Evolutionary conservation across 2,797 vertebrate species (phyloP), one percentile per base, ranked within the genome.

Genomic region (Alfaro cultratus): DNA sequence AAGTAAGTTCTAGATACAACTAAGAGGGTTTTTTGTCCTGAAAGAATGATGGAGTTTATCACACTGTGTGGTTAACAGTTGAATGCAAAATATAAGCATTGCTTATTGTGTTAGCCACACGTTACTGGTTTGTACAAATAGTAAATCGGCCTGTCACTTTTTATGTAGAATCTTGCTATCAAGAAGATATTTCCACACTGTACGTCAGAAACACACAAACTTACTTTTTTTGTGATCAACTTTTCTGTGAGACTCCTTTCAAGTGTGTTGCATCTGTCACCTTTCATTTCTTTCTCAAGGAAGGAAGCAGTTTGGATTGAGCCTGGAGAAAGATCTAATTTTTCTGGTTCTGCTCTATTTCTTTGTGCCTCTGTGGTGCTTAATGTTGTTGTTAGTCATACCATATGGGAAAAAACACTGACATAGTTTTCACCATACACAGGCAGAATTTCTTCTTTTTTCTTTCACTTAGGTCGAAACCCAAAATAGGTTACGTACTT

Each of bases 331-430:
- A 90, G 81, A 85, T 89, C 88, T 86, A 83, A 93, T 90, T 89
- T 87, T 77, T 87, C 87, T 29, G 49, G 91, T 94, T 94, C 88
- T 93, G 94, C 92, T 93, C 91, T 90, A 88, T 89, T 95, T 94
- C 87, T 86, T 89, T 77, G 60, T 76, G 85, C 86, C 88, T 91
- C 91, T 80, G 85, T 75, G 87, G 87, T 85, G 75, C 83, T 88
- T 83, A 72, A 43, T 81, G 84, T 81, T 87, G 80, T 92, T 90
- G 84, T 85, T 76, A 81, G 80, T 76, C 72, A 75, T 75, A 77
- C 81, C 76, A 77, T 73, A 82, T 75, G 57, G 57, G 80, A 53
- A 12, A 76, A 86, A 82, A 67, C 73, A 81, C 49, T 51, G 49
- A 73, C 62, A 84, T 76, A 82, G 81, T 80, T 77, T 82, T 39